A percentile compares a stretch with the other conserved stretches of the same genome.
Evolutionary conservation across 2,888 invertebrate genomes (phyloP).

Genomic region (Aproaerema taeniolella): DNA sequence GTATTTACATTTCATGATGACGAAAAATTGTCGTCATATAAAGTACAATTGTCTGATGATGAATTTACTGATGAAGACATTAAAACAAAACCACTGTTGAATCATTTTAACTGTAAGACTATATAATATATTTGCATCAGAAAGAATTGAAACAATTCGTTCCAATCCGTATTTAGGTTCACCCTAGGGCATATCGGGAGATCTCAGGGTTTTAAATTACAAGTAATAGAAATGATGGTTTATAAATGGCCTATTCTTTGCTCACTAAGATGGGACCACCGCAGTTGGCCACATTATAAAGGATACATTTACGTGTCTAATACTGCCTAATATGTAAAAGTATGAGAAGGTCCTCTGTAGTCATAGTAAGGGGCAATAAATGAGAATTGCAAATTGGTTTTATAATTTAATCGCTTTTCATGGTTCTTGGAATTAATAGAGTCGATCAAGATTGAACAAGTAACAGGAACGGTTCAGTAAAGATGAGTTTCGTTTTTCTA

Average conservation of each 20-base stretch:
- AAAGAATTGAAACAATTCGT: constrained; percentile 29
- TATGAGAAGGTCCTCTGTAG: constrained; percentile 1
- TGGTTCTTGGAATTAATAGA: constrained; percentile 11
- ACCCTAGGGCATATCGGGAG: constrained; percentile 35
- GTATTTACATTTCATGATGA: too few species aligned
- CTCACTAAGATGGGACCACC: constrained; percentile 42
- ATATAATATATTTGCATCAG: too few species aligned
- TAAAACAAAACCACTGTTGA: too few species aligned
- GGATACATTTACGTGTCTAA: constrained; percentile 21
- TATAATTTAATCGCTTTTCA: constrained; percentile 11
- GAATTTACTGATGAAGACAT: too few species aligned
- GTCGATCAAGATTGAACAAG: constrained; percentile 6
- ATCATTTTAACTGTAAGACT: too few species aligned
- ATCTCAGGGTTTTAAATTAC: constrained; percentile 45
- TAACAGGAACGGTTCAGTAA: constrained; percentile 3
- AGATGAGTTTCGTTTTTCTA: constrained; percentile 10
- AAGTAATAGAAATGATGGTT: constrained; percentile 51
- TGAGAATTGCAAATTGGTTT: constrained; percentile 13
- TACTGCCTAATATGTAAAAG: constrained; percentile 10
- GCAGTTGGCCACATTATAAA: constrained; percentile 29
- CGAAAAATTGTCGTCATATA: too few species aligned
- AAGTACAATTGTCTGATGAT: too few species aligned
- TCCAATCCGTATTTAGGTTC: constrained; percentile 34
- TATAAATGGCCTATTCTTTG: constrained; percentile 48
- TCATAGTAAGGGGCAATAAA: constrained; percentile 3